phyloP scores from a whole-genome alignment of 2,888 invertebrate species.

The Neoascia interrupta region DNA sequence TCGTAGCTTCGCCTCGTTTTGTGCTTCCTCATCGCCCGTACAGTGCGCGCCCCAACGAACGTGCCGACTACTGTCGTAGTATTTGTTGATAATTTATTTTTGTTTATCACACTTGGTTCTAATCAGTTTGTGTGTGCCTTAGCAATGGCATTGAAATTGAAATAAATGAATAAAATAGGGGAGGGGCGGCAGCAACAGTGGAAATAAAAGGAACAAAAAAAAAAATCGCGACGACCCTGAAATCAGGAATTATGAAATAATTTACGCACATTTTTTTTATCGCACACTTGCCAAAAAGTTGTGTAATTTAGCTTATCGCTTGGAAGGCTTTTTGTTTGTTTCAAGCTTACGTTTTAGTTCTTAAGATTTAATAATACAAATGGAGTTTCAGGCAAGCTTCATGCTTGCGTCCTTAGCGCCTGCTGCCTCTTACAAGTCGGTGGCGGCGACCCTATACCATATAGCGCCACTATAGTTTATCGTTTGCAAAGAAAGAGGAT shows the following conservation, averaged over 20 bases:
- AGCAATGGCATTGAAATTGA: conserved; percentile 62
- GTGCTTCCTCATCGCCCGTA: conserved; percentile 3
- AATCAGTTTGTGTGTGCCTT: conserved; percentile 60
- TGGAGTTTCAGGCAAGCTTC: not conserved
- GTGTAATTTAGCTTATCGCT: conserved; percentile 37
- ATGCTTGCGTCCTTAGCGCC: not conserved
- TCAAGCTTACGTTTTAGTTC: too few species aligned
- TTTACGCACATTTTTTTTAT: conserved; percentile 53
- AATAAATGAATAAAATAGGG: conserved; percentile 29
- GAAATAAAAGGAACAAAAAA: not conserved
- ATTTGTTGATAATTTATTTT: conserved; percentile 61
- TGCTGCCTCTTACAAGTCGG: too few species aligned
- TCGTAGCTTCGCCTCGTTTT: conserved; percentile 16
- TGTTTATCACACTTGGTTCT: conserved; percentile 63
- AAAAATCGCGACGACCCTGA: conserved; percentile 43
- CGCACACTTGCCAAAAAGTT: conserved; percentile 49
- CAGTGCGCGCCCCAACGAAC: not conserved
- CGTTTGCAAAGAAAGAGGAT: not conserved
- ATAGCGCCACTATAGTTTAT: not conserved
- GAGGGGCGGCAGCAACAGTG: not conserved
- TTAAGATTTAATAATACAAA: too few species aligned
- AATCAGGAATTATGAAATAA: conserved; percentile 53
- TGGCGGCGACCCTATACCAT: too few species aligned
- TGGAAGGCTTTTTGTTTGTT: not conserved
- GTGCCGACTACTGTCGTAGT: conserved; percentile 3